A percentile compares a stretch with the other conserved stretches of the same genome.
phyloP scores from a whole-genome alignment of 1,140 invertebrate species.

The Prorops nasuta region DNA sequence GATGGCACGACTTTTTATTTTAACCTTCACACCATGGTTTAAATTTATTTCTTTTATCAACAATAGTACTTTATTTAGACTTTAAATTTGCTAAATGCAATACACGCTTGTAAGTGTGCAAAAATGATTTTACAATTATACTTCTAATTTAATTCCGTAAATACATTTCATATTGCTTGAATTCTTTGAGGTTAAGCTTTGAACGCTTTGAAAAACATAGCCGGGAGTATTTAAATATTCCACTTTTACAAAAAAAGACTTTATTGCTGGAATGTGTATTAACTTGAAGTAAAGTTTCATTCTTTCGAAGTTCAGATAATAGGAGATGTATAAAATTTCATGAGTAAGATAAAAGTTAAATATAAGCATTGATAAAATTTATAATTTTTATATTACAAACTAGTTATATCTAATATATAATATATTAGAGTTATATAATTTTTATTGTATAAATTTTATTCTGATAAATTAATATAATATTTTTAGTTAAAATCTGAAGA shows the following conservation, averaged over 20 bases:
- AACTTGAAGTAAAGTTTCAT: not conserved
- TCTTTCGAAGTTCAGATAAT: too few relatives aligned
- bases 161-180: not conserved
- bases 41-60: not conserved
- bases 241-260: too few relatives aligned
- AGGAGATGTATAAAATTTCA: too few relatives aligned
- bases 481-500: constrained; percentile 31
- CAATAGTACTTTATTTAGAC: too few relatives aligned
- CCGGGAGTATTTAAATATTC: too few relatives aligned
- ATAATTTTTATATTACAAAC: too few relatives aligned
- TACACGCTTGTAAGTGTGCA: constrained; percentile 30
- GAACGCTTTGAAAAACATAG: not conserved
- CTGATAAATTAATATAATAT: not conserved
- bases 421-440: not conserved
- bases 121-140: not conserved
- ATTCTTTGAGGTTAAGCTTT: not conserved
- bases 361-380: too few relatives aligned
- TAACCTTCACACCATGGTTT: not conserved
- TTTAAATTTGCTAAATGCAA: constrained; percentile 28
- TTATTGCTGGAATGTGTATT: too few relatives aligned
- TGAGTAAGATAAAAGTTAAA: too few relatives aligned
- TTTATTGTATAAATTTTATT: not conserved
- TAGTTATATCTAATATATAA: not conserved
- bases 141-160: not conserved
- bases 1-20: not conserved